Evolutionary conservation across 2,797 vertebrate genomes (phyloP).

Genomic region (Clarias laeviceps): DNA sequence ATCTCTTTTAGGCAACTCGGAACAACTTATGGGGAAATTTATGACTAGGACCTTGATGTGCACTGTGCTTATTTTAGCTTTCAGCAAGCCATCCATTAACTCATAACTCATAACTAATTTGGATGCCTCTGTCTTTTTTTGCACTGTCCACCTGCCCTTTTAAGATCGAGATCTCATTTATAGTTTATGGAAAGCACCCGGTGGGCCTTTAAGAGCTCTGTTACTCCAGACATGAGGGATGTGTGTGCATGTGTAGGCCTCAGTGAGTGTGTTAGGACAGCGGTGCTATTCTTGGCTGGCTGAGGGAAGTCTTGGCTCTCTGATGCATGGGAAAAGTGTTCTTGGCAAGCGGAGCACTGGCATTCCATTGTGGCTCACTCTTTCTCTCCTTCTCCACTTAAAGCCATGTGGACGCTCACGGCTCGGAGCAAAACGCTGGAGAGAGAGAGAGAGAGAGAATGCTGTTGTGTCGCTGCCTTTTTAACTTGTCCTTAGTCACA

Average conservation of each 20-base stretch:
- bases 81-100: slow-evolving; percentile 28
- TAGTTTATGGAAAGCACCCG: slow-evolving; percentile 47
- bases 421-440: slow-evolving; percentile 23
- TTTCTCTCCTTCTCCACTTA: slow-evolving; percentile 50
- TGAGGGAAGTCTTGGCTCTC: slow-evolving; percentile 76
- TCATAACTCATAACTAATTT: slow-evolving; percentile 16
- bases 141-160: slow-evolving; percentile 26
- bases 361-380: slow-evolving; percentile 66
- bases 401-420: slow-evolving; percentile 47
- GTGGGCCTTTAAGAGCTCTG: slow-evolving; percentile 38
- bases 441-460: slow-evolving; percentile 28
- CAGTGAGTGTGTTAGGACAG: slow-evolving; percentile 56
- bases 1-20: slow-evolving; percentile 21
- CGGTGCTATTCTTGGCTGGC: slow-evolving; percentile 77
- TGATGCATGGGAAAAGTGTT: slow-evolving; percentile 78
- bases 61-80: slow-evolving; percentile 16
- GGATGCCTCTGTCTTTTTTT: slow-evolving; percentile 19
- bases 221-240: slow-evolving; percentile 39
- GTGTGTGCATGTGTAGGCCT: slow-evolving; percentile 35
- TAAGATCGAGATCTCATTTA: slow-evolving; percentile 37
- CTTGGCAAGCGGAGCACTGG: slow-evolving; percentile 70
- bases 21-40: slow-evolving; percentile 18
- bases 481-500: slow-evolving; percentile 11
- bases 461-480: slow-evolving; percentile 9
- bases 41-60: not conserved